Evolutionary conservation across 2,888 invertebrate species (phyloP).

Genomic region (Beris chalybata): DNA sequence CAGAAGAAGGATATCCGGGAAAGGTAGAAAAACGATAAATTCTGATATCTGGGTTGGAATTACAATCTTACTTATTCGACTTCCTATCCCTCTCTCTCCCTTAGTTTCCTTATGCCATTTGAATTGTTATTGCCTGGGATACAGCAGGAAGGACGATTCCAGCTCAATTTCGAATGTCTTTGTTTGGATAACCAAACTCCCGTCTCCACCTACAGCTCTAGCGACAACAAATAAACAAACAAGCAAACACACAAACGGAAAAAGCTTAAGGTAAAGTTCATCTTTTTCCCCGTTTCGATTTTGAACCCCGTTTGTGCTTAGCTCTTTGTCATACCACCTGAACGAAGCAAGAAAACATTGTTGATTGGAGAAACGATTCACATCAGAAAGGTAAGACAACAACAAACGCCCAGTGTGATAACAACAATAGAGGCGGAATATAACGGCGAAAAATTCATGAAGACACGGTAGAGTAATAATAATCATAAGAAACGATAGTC

Average conservation of each 20-base stretch:
- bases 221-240: conserved; percentile 8
- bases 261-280: conserved; percentile 9
- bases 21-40: conserved; percentile 39
- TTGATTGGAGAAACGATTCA: too few species aligned
- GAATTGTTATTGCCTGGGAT: conserved; percentile 7
- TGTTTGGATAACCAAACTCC: conserved; percentile 9
- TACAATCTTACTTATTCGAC: conserved; percentile 28
- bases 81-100: conserved; percentile 6
- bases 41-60: conserved; percentile 39
- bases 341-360: too few species aligned
- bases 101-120: conserved; percentile 15
- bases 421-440: conserved; percentile 17
- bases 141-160: conserved; percentile 9
- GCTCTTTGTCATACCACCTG: too few species aligned
- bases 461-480: conserved; percentile 9
- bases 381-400: too few species aligned
- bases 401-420: conserved; percentile 3
- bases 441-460: conserved; percentile 21
- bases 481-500: conserved; percentile 28
- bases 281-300: not conserved
- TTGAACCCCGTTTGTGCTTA: too few species aligned
- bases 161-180: conserved; percentile 21
- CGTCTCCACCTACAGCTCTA: not conserved
- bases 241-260: not conserved
- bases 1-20: conserved; percentile 25